Conservation (phyloP, 2,888 invertebrate species). For the Drosophila paucipuncta region DNA sequence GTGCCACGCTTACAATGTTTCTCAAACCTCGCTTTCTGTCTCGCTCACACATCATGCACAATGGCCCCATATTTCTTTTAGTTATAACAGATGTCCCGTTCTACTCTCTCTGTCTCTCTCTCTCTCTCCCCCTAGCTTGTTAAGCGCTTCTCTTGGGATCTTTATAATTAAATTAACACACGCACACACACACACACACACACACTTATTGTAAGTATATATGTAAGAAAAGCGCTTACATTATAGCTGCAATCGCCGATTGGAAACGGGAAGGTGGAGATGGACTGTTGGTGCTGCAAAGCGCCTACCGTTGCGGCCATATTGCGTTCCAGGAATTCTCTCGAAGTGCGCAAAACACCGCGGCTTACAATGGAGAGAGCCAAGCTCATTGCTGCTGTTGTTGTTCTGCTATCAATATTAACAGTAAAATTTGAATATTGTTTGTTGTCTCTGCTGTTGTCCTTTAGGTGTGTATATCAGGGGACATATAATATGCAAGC, state of each 20-base stretch:
- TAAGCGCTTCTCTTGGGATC: constrained; percentile 20
- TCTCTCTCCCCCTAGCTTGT: constrained; percentile 15
- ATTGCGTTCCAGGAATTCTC: constrained; percentile 82
- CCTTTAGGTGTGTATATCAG: constrained; percentile 35
- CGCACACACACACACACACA: constrained; percentile 4
- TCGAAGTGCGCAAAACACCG: constrained; percentile 79
- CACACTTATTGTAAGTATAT: background rate
- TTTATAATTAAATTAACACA: constrained; percentile 59
- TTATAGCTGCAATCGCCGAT: constrained; percentile 55
- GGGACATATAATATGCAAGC: constrained; percentile 51
- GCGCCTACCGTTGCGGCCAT: constrained; percentile 69
- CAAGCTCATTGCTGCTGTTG: constrained; percentile 56
- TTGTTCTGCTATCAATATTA: constrained; percentile 22
- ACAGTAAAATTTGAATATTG: constrained; percentile 21
- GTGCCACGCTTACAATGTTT: constrained; percentile 21
- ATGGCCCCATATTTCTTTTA: constrained; percentile 41
- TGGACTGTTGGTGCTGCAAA: constrained; percentile 49
- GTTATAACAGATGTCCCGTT: constrained; percentile 19
- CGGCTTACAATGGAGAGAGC: constrained; percentile 80
- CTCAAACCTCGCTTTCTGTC: constrained; percentile 27
- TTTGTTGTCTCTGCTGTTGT: constrained; percentile 15
- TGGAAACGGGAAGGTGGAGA: constrained; percentile 39
- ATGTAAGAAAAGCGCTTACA: constrained; percentile 58
- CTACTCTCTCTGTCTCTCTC: constrained; percentile 16
- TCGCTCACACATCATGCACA: constrained; percentile 5